These are phyloP conservation scores for Arremon aurantiirostris DNA, from an alignment of 2,797 vertebrate species.

Conservation along the genomic window DNA sequence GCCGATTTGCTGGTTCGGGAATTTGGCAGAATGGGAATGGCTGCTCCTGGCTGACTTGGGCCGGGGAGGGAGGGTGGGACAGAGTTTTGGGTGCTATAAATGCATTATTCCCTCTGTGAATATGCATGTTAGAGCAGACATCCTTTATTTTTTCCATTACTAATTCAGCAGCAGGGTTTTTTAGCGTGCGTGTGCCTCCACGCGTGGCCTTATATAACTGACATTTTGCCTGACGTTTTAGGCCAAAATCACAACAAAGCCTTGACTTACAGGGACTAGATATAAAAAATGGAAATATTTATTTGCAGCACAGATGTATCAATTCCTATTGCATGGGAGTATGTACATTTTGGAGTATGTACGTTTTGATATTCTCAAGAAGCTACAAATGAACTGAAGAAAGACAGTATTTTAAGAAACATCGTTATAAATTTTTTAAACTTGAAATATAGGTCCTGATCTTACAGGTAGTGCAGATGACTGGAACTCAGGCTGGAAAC, in stretches of 20 bases:
- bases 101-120: background rate
- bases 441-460: background rate
- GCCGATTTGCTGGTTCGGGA: background rate
- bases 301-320: background rate
- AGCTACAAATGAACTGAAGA: accelerated
- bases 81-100: background rate
- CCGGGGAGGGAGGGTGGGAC: background rate
- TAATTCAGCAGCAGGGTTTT: background rate
- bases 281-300: background rate
- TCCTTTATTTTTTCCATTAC: background rate
- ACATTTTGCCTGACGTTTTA: background rate
- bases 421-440: background rate
- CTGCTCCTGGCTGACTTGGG: background rate
- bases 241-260: background rate
- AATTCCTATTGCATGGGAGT: background rate
- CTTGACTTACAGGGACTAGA: background rate
- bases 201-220: slow-evolving; percentile 30
- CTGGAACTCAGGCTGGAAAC: background rate
- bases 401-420: background rate
- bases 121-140: background rate
- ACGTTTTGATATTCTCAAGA: background rate
- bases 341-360: too few species aligned
- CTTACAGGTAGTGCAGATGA: background rate
- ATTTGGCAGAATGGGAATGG: background rate
- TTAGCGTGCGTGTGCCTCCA: background rate